These are phyloP conservation scores for Sinhomidia bicolor DNA, from an alignment of 2,888 invertebrate species.

Conservation along the genomic window DNA sequence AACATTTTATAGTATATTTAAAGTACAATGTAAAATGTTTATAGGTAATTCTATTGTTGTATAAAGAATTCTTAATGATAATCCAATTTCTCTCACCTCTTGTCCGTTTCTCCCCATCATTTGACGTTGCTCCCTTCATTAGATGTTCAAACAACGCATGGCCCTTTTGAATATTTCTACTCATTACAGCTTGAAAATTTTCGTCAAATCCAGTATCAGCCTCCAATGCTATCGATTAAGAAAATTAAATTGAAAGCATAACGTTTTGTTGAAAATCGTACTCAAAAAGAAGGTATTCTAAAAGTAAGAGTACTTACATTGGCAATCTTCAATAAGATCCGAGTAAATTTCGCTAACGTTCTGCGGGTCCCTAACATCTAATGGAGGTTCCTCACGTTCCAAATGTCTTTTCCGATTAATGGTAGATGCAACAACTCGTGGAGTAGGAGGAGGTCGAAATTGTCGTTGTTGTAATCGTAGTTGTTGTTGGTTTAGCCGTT, in stretches of 20 bases:
- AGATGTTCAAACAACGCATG: conserved; percentile 12
- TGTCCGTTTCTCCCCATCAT: neutral
- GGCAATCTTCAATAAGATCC: conserved; percentile 38
- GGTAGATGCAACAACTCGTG: neutral
- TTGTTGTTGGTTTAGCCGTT: neutral
- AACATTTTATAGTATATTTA: no score
- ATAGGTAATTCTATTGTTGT: no score
- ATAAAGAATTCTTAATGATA: no score
- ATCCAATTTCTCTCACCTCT: neutral
- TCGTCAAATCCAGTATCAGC: conserved; percentile 5
- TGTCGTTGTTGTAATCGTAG: conserved; percentile 11
- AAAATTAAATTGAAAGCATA: neutral
- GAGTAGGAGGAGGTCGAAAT: conserved; percentile 54
- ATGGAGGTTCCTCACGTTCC: neutral
- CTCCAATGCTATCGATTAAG: neutral
- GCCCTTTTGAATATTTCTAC: conserved; percentile 34
- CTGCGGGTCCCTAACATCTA: neutral
- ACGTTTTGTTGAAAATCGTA: neutral
- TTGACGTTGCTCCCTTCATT: conserved; percentile 3
- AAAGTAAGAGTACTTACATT: conserved; percentile 26
- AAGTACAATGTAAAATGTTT: no score
- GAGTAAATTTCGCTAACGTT: conserved; percentile 34
- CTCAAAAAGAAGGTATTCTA: neutral
- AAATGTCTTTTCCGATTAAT: neutral
- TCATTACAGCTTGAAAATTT: conserved; percentile 46